These are phyloP conservation scores for Halisarca cf. caerulea DNA, from an alignment of 37 sponge, comb jelly and placozoan species.

Conservation along the genomic window DNA sequence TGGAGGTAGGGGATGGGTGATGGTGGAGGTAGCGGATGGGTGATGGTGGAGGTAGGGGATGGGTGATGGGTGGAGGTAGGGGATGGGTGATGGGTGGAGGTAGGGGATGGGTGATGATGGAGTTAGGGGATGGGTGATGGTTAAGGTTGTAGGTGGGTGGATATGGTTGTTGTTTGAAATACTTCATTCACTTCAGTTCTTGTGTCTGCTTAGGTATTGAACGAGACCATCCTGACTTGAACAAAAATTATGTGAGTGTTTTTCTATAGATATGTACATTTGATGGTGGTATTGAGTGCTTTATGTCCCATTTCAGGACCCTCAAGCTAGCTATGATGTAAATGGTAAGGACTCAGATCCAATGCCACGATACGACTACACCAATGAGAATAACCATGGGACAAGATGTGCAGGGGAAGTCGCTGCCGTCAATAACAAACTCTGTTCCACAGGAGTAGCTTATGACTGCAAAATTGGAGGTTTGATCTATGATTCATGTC, in stretches of 20 bases:
- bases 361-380: slow-evolving; percentile 71
- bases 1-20: too few species aligned
- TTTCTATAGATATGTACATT: not conserved
- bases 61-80: too few species aligned
- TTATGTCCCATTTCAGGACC: slow-evolving; percentile 64
- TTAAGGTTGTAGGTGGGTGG: too few species aligned
- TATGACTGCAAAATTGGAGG: slow-evolving; percentile 91
- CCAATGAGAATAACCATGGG: slow-evolving; percentile 99
- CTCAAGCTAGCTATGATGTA: slow-evolving; percentile 88
- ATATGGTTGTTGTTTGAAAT: too few species aligned
- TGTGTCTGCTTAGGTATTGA: slow-evolving; percentile 70
- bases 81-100: too few species aligned
- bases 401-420: slow-evolving; percentile 99
- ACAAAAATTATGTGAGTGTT: slow-evolving; percentile 83
- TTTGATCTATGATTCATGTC: slow-evolving; percentile 7
- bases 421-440: slow-evolving; percentile 74
- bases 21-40: too few species aligned
- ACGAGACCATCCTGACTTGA: slow-evolving; percentile 87
- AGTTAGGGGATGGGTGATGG: too few species aligned
- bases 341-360: slow-evolving; percentile 91
- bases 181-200: too few species aligned
- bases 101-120: too few species aligned
- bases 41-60: too few species aligned
- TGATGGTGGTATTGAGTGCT: not conserved
- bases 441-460: slow-evolving; percentile 90